Base-by-base conservation (phyloP, 1,140 invertebrate species). In the Hycleus cichorii region DNA sequence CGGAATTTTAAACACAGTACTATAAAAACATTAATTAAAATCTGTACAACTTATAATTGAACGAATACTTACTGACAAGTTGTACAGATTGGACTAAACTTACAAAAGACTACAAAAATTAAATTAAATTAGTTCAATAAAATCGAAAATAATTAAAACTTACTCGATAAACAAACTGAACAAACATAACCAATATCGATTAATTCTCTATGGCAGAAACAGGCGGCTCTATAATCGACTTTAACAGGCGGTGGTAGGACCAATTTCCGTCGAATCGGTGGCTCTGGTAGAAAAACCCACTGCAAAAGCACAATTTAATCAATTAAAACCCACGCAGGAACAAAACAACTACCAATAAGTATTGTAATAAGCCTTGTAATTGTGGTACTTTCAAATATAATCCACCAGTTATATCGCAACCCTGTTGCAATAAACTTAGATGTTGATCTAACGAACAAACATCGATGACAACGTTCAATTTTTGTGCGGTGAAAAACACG, bases 151-250 rank as follows among this genome's bases (percentile, higher is more conserved):
- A 49, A 46, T 42, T 32, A 39, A 65, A 63, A 52, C 59, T 83
- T 78, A 94, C 91, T 92, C 69, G 94, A 96, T 25, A 99, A 79
- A 77, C 97, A 99, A 57, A 98, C 90, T 3, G 96, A 98, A 75
- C 95, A 98, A 10, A 98, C 95, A 75, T 91, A 97, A 51, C 94
- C 96, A 68, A 97, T 90, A 69, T 97, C 94, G 47, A 98, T 89
- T 32, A 98, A 80, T 68, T 94, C 91, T n/a, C 94, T 79, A 76
- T 98, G 96, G 72, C 96, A 98, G 78, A 98, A 98, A 75, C 96
- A 98, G 0, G 95, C 94, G 18, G 96, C 94, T 65, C 95, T 78
- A 73, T 97, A 97, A 75, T 97, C 95, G 8, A 98, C 93, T 64
- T 93, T 90, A 0, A 88, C 87, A 5, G 90, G 84, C 1, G 93